Conservation (phyloP, 2,797 vertebrate species). For the Distichodus sexfasciatus region DNA sequence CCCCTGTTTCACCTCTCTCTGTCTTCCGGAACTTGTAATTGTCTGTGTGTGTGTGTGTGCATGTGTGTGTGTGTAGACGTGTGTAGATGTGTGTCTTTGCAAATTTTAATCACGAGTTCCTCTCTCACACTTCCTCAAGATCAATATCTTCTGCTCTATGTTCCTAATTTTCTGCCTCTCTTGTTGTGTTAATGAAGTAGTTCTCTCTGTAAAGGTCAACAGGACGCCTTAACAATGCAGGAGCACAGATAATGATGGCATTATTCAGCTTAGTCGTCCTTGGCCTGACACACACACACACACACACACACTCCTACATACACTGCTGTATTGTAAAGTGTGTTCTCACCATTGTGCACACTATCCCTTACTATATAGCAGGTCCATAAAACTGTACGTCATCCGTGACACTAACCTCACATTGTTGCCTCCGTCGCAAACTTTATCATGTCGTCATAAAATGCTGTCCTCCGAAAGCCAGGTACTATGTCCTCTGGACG, state of each 20-base stretch:
- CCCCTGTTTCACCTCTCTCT: too few species aligned
- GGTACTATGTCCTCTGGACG: too few species aligned
- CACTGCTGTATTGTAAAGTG: too few species aligned
- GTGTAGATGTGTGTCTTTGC: too few species aligned
- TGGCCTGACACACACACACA: background rate
- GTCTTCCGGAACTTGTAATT: too few species aligned
- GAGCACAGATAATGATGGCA: background rate
- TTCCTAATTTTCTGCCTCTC: slow-evolving; percentile 22
- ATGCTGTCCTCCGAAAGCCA: background rate
- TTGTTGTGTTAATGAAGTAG: slow-evolving; percentile 21
- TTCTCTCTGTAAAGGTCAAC: slow-evolving; percentile 7
- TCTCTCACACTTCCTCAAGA: background rate
- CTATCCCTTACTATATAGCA: background rate
- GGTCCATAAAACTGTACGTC: background rate
- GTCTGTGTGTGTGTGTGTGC: background rate
- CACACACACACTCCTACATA: too few species aligned
- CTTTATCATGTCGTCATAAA: background rate
- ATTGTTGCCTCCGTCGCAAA: background rate
- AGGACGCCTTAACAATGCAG: background rate
- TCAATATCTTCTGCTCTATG: background rate
- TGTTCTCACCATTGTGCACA: too few species aligned
- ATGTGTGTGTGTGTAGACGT: too few species aligned
- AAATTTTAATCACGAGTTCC: background rate
- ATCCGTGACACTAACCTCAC: background rate
- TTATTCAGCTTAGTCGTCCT: background rate